These are phyloP conservation scores for Equus przewalskii DNA, from an alignment of 2,113 vertebrate genomes.

Conservation along the genomic window DNA sequence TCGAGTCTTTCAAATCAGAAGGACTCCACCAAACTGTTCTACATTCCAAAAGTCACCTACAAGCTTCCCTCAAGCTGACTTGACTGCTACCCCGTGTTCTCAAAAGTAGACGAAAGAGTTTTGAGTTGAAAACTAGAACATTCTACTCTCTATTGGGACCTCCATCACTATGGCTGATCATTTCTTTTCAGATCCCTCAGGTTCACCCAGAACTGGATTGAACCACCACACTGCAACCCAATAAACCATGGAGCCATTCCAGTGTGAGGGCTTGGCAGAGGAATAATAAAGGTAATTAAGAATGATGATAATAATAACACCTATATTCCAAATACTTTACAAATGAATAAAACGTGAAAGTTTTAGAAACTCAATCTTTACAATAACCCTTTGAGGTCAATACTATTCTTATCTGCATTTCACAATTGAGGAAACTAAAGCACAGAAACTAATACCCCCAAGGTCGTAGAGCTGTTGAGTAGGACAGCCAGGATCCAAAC, in stretches of 20 bases:
- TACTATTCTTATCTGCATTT: neutral
- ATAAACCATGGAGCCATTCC: neutral
- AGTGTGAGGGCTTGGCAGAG: neutral
- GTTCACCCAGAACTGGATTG: constrained; percentile 24
- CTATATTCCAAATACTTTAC: neutral
- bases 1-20: neutral
- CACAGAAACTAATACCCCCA: neutral
- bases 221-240: neutral
- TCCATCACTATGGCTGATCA: neutral
- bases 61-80: neutral
- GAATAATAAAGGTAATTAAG: neutral
- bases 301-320: neutral
- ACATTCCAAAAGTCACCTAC: neutral
- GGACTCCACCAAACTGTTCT: neutral
- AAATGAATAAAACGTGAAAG: neutral
- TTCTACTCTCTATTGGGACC: neutral
- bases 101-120: neutral
- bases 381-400: neutral
- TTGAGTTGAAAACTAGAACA: neutral
- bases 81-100: neutral
- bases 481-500: neutral
- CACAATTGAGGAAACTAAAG: neutral
- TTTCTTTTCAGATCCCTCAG: constrained; percentile 4
- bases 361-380: neutral
- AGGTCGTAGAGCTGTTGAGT: neutral